Evolutionary conservation across 2,888 invertebrate species (phyloP), one percentile per base, ranked within the genome.

Genomic region (Limenitis arthemis): DNA sequence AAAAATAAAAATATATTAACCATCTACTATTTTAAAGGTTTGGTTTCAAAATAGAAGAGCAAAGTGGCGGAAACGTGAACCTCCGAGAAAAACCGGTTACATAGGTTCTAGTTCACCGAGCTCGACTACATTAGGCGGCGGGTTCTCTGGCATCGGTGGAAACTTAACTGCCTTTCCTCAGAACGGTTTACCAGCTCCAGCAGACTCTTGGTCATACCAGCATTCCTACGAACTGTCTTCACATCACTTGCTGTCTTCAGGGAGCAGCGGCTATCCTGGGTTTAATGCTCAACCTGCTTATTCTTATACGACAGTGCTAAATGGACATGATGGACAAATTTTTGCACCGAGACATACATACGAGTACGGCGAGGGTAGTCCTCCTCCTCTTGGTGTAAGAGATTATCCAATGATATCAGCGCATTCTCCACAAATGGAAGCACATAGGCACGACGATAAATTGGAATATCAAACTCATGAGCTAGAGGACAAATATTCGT

Each of bases 51-150:
- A 97, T 73, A 89, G 97, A 58, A 89, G 97, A 58, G 97, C 97
- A 9, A 97, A 97, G 75, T 97, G 97, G 97, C 90, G 97, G 44
- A 97, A 97, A 73, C 91, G 96, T 36, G 97, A 97, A 72, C 97
- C 97, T 1, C 96, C 97, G 0, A 89, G 97, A 36, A 97, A 97
- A 79, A 95, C 94, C 0, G 94, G 93, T 34, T 91, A 91, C 86
- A 89, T 93, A 67, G 91, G 90, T 51, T 90, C 91, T 4, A 91
- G 89, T 65, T 89, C 90, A 0, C 91, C 91, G 0, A 91, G 90
- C 63, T 90, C 92, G 3, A 90, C 89, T 41, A 89, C 89, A 33
- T 70, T 91, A 48, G 90, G 92, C 5, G 91, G 91, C 33, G 90
- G 89, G 5, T 88, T 89, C 59, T 79, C 89, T 40, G 76, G 80